Evolutionary conservation across 2,888 invertebrate species (phyloP), one percentile per base, ranked within the genome.

Genomic region (Euplagia quadripunctaria): DNA sequence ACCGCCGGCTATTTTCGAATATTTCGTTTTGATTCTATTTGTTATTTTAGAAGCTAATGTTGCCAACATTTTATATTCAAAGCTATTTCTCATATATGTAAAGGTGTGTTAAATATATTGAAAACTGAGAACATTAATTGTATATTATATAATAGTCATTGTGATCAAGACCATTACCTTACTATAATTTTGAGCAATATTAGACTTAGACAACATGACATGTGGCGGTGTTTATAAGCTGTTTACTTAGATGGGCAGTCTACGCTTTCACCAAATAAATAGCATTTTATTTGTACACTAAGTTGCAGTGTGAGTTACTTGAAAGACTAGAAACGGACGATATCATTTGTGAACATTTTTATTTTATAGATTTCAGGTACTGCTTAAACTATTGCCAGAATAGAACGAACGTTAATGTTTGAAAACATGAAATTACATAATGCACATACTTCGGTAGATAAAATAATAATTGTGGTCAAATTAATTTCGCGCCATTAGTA

Each of bases 181-280:
- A 17, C 16, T 51, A 64, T 64, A 31, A 49, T 49, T 42, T 64
- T n/a, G 12, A 51, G 42, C 52, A 70, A 58, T 46, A 65, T 71
- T 58, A 58, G n/a, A 12, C 65, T 66, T 46, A 70, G 63, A 70
- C 63, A 70, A 64, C 46, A n/a, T 42, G 17, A 70, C n/a, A 61
- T 67, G 64, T 61, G 86, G 87, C 86, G 88, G 91, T 88, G 88
- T 90, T 85, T 87, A 74, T 65, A 78, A 84, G 85, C 81, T 73
- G 63, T 84, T 79, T 82, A 64, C 42, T 69, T 51, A 69, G 14
- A 74, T 68, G 79, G 79, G 79, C 84, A 86, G 83, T 86, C 79
- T 87, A 85, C 86, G 88, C 85, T 86, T 88, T 85, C 89, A 88
- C 91, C 91, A 91, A 92, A 92, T 89, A 90, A 79, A 73, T 85